phyloP scores from a whole-genome alignment of 1,140 invertebrate species.

The Vanessa tameamea region DNA sequence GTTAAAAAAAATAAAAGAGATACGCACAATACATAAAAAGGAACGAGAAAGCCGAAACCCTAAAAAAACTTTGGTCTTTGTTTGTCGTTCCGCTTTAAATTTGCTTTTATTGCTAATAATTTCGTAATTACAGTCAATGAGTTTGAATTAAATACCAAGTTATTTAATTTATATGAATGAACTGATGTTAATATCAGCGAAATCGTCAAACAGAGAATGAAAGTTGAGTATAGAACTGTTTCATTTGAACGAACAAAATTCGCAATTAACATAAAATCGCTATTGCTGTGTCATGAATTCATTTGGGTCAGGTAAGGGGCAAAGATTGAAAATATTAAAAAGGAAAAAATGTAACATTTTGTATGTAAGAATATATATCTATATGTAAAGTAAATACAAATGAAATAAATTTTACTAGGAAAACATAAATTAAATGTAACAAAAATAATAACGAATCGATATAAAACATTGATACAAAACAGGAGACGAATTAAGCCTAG shows the following conservation, averaged over 20 bases:
- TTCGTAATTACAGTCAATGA: background rate
- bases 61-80: background rate
- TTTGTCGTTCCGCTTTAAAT: background rate
- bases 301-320: background rate
- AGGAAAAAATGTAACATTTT: background rate
- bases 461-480: background rate
- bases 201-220: conserved; percentile 15
- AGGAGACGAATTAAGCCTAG: background rate
- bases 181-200: background rate
- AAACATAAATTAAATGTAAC: background rate
- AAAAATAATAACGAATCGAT: background rate
- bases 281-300: background rate
- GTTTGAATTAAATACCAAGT: background rate
- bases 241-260: conserved; percentile 1
- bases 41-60: background rate
- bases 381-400: background rate
- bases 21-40: background rate
- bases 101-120: background rate
- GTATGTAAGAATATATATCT: background rate
- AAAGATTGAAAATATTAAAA: background rate
- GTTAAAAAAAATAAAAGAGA: background rate
- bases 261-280: conserved; percentile 11
- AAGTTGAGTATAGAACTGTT: background rate
- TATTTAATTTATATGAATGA: background rate
- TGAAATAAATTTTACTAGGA: background rate